Evolutionary conservation across 1,140 invertebrate genomes (phyloP).

Genomic region (Nylanderia fulva): DNA sequence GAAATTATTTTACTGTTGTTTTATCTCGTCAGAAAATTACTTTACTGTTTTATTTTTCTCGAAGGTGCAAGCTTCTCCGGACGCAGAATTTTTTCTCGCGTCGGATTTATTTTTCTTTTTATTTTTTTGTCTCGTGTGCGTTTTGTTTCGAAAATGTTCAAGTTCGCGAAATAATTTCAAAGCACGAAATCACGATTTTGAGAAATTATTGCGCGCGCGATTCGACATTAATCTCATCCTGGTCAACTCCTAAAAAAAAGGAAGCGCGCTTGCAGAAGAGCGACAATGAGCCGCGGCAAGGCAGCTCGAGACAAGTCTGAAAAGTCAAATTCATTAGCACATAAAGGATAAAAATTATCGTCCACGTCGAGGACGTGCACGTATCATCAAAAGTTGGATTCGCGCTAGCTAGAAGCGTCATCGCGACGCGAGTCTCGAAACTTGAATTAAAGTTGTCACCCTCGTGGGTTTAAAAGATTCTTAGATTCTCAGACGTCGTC

Average conservation of each 20-base stretch:
- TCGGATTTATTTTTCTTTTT: constrained; percentile 4
- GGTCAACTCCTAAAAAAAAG: constrained; percentile 27
- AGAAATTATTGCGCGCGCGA: not conserved
- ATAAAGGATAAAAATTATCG: constrained; percentile 49
- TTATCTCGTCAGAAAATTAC: constrained; percentile 10
- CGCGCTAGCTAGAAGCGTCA: not conserved
- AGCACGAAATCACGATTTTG: constrained; percentile 7
- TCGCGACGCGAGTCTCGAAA: constrained; percentile 17
- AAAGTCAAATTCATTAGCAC: constrained; percentile 76
- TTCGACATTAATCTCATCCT: constrained; percentile 21
- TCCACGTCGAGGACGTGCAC: constrained; percentile 16
- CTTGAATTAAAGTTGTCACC: not conserved
- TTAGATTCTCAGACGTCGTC: constrained; percentile 54
- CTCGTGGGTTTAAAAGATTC: not conserved
- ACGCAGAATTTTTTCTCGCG: constrained; percentile 34
- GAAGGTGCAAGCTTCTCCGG: not conserved
- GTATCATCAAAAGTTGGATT: constrained; percentile 6
- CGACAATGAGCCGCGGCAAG: constrained; percentile 47
- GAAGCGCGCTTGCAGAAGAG: constrained; percentile 27
- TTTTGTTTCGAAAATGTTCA: constrained; percentile 28
- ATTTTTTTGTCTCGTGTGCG: constrained; percentile 16
- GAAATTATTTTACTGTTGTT: constrained; percentile 36
- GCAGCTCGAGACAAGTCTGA: constrained; percentile 64
- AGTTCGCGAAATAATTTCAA: constrained; percentile 22
- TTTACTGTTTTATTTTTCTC: not conserved